Conservation (phyloP, 1,140 invertebrate genomes). For the Rhizoglyphus robini region DNA sequence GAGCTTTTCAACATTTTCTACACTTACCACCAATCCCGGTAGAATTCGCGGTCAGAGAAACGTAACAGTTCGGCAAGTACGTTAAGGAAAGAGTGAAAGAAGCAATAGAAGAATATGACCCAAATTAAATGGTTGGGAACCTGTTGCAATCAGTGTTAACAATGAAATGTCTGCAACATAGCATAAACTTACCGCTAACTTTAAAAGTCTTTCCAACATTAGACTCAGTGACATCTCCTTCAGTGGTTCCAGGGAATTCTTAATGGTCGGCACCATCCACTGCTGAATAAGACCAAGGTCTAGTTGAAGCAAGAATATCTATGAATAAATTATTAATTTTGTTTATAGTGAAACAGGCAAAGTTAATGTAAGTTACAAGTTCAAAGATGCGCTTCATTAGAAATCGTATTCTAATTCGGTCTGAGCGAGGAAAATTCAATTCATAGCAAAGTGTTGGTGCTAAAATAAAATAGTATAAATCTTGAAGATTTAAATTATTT, state of each 20-base stretch:
- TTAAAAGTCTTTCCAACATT: constrained; percentile 43
- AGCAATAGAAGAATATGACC: constrained; percentile 90
- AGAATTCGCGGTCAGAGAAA: constrained; percentile 96
- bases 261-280: constrained; percentile 94
- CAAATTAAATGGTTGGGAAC: constrained; percentile 95
- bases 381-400: constrained; percentile 39
- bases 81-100: constrained; percentile 91
- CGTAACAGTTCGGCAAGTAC: constrained; percentile 79
- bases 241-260: constrained; percentile 85
- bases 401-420: constrained; percentile 60
- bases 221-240: constrained; percentile 62
- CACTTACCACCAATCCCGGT: constrained; percentile 95
- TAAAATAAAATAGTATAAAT: constrained; percentile 83
- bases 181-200: constrained; percentile 44
- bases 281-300: constrained; percentile 81
- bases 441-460: constrained; percentile 97
- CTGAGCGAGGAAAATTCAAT: constrained; percentile 84
- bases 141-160: constrained; percentile 36
- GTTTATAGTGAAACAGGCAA: not conserved
- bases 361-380: constrained; percentile 33
- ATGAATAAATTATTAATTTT: constrained; percentile 15
- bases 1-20: too few relatives aligned
- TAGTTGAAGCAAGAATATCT: constrained; percentile 65
- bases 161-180: constrained; percentile 19
- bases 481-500: constrained; percentile 39